These are phyloP conservation scores for Brachionus plicatilis DNA, from an alignment of 1,140 invertebrate genomes.

Conservation along the genomic window DNA sequence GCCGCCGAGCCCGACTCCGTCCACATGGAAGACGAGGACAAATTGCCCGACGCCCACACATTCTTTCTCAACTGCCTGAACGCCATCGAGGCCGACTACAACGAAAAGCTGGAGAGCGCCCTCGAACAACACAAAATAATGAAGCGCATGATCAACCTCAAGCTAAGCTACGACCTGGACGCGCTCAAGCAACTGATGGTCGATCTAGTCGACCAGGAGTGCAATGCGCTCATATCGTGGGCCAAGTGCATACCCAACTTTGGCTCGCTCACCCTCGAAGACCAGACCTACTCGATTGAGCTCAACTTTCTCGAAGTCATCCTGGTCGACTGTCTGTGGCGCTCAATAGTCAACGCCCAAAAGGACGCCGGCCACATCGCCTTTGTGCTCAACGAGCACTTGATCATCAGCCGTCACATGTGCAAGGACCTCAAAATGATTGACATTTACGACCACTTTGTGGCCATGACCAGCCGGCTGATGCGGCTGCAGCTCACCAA, in stretches of 20 bases:
- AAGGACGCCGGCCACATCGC: background rate
- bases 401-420: background rate
- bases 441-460: constrained; percentile 18
- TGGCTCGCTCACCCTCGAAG: background rate
- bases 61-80: background rate
- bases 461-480: background rate
- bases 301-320: background rate
- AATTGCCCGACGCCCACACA: background rate
- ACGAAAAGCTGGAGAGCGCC: background rate
- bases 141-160: background rate
- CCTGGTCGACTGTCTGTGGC: background rate
- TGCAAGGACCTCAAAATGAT: constrained; percentile 14
- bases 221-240: constrained; percentile 5
- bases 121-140: background rate
- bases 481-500: background rate
- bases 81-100: constrained; percentile 7
- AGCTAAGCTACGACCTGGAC: background rate
- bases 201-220: constrained; percentile 1
- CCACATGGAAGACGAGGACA: background rate
- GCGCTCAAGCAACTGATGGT: background rate
- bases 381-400: background rate
- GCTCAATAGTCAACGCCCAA: background rate
- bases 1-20: background rate
- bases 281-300: constrained; percentile 18
- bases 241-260: constrained; percentile 27